Conservation (phyloP, 1,140 invertebrate species). For the Dolichoris vasculosae region DNA sequence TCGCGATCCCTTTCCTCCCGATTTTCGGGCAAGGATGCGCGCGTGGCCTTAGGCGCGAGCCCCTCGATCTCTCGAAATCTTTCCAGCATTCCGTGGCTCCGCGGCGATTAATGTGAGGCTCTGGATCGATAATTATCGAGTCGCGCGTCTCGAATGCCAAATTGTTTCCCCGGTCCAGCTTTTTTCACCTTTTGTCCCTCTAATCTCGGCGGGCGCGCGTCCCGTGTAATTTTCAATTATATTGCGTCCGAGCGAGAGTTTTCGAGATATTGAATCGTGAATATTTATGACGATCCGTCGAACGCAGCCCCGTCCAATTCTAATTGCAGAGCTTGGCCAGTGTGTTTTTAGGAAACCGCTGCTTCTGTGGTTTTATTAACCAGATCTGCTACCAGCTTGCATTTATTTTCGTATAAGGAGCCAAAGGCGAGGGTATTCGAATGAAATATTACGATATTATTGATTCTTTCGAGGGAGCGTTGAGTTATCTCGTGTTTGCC, state of each 20-base stretch:
- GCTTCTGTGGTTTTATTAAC: not conserved
- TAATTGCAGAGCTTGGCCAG: not conserved
- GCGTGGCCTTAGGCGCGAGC: not conserved
- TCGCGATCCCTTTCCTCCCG: not conserved
- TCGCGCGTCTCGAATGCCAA: not conserved
- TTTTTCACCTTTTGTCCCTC: conserved; percentile 1
- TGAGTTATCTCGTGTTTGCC: not conserved
- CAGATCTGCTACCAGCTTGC: conserved; percentile 1
- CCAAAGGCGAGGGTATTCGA: not conserved
- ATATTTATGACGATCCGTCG: conserved; percentile 40
- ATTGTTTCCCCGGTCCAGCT: conserved; percentile 29
- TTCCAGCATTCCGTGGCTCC: not conserved
- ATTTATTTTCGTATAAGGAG: not conserved
- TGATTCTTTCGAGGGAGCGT: not conserved
- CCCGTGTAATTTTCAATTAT: conserved; percentile 48
- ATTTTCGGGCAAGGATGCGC: not conserved
- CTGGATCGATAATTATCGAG: conserved; percentile 18
- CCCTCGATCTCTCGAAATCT: conserved; percentile 3
- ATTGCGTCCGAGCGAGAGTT: not conserved
- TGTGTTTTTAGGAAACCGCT: not conserved
- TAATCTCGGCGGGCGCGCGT: not conserved
- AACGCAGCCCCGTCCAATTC: not conserved
- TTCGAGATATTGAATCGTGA: conserved; percentile 35
- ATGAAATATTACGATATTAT: conserved; percentile 16
- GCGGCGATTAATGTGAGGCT: not conserved